phyloP scores from a whole-genome alignment of 2,797 vertebrate species.

The Carcharodon carcharias region DNA sequence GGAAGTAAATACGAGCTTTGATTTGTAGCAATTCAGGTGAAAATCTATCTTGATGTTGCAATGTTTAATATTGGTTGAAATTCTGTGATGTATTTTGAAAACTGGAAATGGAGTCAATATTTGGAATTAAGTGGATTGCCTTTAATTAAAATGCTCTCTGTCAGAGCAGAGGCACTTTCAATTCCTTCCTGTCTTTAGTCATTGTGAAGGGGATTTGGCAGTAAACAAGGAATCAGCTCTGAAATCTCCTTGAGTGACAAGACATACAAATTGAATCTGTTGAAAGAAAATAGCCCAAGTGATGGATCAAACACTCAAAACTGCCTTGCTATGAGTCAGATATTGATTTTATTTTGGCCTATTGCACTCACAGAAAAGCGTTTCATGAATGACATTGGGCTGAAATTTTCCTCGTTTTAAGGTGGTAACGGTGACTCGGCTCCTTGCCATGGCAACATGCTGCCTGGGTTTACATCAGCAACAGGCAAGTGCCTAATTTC shows the following conservation, averaged over 20 bases:
- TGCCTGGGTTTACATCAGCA: background rate
- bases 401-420: background rate
- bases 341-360: background rate
- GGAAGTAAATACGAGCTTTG: background rate
- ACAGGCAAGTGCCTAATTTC: background rate
- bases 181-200: background rate
- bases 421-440: background rate
- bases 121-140: background rate
- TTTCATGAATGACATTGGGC: background rate
- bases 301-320: background rate
- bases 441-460: background rate
- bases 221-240: background rate
- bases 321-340: background rate
- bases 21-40: background rate
- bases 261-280: background rate
- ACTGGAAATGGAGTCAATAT: background rate
- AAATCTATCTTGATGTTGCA: background rate
- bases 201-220: background rate
- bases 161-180: background rate
- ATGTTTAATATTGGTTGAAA: background rate
- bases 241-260: background rate
- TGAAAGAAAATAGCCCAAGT: background rate
- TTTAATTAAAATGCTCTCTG: background rate
- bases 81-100: background rate
- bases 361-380: background rate